Evolutionary conservation across 2,797 vertebrate genomes (phyloP).

Genomic region (Sebastes steindachneri): DNA sequence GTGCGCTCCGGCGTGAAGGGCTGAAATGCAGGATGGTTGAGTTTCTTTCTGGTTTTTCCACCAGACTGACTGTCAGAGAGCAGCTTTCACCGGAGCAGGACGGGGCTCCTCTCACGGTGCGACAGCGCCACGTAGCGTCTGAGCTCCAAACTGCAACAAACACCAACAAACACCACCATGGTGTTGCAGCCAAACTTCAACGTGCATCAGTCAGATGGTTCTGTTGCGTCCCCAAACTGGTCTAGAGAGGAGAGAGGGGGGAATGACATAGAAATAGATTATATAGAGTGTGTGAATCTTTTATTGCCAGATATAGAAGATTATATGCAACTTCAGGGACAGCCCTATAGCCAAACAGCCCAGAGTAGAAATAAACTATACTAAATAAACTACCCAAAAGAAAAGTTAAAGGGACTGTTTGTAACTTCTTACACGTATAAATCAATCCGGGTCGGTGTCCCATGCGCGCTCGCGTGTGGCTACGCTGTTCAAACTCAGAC

Average conservation of each 20-base stretch:
- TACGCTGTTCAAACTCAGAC: no score
- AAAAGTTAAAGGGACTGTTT: neutral
- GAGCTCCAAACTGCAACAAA: neutral
- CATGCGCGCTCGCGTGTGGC: no score
- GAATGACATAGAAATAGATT: neutral
- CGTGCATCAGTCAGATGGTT: neutral
- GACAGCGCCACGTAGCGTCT: conserved; percentile 51
- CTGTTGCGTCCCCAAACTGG: neutral
- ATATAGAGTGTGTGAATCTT: neutral
- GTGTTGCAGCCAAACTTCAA: neutral
- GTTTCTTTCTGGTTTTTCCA: conserved; percentile 12
- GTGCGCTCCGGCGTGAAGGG: conserved; percentile 21
- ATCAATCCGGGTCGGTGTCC: no score
- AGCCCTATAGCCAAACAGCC: neutral
- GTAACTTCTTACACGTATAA: no score
- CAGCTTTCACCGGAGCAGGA: conserved; percentile 1
- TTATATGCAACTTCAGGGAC: neutral
- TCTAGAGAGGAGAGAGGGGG: neutral
- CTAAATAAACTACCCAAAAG: neutral
- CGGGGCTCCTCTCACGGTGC: neutral
- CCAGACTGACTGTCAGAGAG: conserved; percentile 10
- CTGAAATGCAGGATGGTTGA: conserved; percentile 30
- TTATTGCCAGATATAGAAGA: neutral
- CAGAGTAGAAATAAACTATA: neutral
- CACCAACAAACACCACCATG: neutral